phyloP scores from a whole-genome alignment of 2,797 vertebrate species.

The Poliocrania exsul region DNA sequence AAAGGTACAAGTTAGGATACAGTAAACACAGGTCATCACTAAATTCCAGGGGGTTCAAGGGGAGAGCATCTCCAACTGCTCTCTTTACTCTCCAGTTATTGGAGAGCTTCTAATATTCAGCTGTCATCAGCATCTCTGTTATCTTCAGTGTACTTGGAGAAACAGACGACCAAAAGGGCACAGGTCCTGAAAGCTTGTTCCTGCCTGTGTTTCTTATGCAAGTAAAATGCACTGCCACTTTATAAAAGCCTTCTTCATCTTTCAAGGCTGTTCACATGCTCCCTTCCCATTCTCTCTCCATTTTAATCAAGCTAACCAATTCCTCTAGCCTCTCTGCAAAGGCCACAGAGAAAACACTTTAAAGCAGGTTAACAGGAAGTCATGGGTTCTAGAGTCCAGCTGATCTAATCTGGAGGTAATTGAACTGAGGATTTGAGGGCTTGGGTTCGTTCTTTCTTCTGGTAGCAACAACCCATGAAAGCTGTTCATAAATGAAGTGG shows the following conservation, averaged over 20 bases:
- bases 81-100: not conserved
- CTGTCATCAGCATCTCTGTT: not conserved
- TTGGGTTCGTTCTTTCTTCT: not conserved
- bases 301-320: not conserved
- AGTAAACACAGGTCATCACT: not conserved
- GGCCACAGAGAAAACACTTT: not conserved
- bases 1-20: accelerated
- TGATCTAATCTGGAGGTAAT: not conserved
- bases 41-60: not conserved
- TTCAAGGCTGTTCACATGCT: not conserved
- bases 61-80: not conserved
- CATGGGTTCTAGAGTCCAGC: not conserved
- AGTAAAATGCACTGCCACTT: not conserved
- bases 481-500: not conserved
- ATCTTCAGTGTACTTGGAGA: not conserved
- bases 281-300: not conserved
- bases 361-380: not conserved
- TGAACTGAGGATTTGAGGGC: not conserved
- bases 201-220: not conserved
- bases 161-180: not conserved
- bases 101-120: not conserved
- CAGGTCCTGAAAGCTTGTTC: not conserved
- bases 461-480: not conserved
- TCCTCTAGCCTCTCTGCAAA: not conserved
- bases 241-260: not conserved